Percentiles rank a stretch among this genome's conserved stretches.
phyloP scores from a whole-genome alignment of 2,797 vertebrate genomes.

The Bradypodion pumilum region DNA sequence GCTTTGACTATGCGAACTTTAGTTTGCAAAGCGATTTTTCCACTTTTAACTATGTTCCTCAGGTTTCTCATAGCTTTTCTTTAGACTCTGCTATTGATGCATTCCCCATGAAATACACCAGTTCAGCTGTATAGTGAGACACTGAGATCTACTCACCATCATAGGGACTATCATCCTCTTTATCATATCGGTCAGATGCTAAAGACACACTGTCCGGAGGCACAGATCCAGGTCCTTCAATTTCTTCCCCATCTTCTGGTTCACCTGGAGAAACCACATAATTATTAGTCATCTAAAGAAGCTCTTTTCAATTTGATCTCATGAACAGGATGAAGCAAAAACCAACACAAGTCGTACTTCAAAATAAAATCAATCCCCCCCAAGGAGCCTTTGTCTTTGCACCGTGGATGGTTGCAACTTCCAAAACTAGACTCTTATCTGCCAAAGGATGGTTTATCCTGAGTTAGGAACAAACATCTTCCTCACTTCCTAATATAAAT shows the following conservation, averaged over 20 bases:
- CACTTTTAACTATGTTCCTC: too few species aligned
- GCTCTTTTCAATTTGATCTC: not conserved
- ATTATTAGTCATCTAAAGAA: slow-evolving; percentile 36
- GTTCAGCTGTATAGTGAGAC: slow-evolving; percentile 31
- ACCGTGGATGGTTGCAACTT: rapidly evolving
- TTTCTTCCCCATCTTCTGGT: slow-evolving; percentile 81
- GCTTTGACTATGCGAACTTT: too few species aligned
- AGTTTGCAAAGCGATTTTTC: too few species aligned
- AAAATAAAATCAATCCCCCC: slow-evolving; percentile 22
- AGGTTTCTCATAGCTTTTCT: too few species aligned
- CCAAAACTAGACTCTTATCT: not conserved
- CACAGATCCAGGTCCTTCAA: slow-evolving; percentile 76
- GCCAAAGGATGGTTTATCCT: rapidly evolving
- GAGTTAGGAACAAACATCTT: not conserved
- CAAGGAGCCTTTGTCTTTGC: not conserved
- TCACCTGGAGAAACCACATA: slow-evolving; percentile 73
- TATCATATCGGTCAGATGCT: slow-evolving; percentile 88
- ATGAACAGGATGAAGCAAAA: not conserved
- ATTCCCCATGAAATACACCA: slow-evolving; percentile 49
- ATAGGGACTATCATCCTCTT: slow-evolving; percentile 85
- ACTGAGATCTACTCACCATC: slow-evolving; percentile 79
- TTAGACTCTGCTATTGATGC: slow-evolving; percentile 49
- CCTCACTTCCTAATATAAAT: not conserved
- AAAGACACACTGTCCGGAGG: slow-evolving; percentile 84
- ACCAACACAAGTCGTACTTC: not conserved